These are phyloP conservation scores for Rosalia funebris DNA, from an alignment of 2,888 invertebrate species.

Conservation along the genomic window DNA sequence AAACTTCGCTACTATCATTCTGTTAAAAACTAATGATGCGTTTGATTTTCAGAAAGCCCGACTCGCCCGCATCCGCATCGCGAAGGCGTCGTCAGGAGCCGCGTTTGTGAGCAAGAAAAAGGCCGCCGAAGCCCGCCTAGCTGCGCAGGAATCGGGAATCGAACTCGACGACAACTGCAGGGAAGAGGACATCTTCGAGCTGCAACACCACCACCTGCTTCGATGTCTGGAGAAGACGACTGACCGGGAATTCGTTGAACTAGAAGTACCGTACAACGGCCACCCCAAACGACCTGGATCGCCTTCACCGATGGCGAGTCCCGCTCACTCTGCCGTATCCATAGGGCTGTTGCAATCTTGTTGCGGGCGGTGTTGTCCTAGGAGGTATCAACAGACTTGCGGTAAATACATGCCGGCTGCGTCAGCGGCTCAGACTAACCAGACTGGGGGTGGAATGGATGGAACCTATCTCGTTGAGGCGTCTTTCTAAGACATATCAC, in stretches of 20 bases:
- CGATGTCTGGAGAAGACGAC: slow-evolving; percentile 98
- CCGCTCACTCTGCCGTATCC: slow-evolving; percentile 79
- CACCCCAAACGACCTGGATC: slow-evolving; percentile 92
- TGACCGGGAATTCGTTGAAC: slow-evolving; percentile 96
- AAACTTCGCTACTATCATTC: no score
- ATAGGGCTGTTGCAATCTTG: slow-evolving; percentile 80
- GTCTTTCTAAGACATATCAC: slow-evolving; percentile 71
- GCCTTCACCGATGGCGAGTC: slow-evolving; percentile 87
- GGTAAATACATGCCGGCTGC: slow-evolving; percentile 89
- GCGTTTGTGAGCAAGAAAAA: slow-evolving; percentile 99
- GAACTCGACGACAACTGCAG: slow-evolving; percentile 88
- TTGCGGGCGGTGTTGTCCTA: slow-evolving; percentile 84
- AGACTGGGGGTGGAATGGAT: slow-evolving; percentile 84
- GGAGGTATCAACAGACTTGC: slow-evolving; percentile 89
- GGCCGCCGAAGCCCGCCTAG: slow-evolving; percentile 94
- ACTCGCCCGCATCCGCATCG: slow-evolving; percentile 96
- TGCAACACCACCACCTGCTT: slow-evolving; percentile 98
- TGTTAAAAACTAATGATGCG: no score
- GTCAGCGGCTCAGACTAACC: slow-evolving; percentile 81
- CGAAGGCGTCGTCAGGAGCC: slow-evolving; percentile 98
- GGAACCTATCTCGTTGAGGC: slow-evolving; percentile 87
- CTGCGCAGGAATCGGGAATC: slow-evolving; percentile 92
- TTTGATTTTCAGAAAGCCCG: slow-evolving; percentile 92
- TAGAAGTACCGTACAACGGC: slow-evolving; percentile 92
- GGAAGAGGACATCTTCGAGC: slow-evolving; percentile 97